phyloP scores from a whole-genome alignment of 1,140 invertebrate genomes.

The Pararge aegeria region DNA sequence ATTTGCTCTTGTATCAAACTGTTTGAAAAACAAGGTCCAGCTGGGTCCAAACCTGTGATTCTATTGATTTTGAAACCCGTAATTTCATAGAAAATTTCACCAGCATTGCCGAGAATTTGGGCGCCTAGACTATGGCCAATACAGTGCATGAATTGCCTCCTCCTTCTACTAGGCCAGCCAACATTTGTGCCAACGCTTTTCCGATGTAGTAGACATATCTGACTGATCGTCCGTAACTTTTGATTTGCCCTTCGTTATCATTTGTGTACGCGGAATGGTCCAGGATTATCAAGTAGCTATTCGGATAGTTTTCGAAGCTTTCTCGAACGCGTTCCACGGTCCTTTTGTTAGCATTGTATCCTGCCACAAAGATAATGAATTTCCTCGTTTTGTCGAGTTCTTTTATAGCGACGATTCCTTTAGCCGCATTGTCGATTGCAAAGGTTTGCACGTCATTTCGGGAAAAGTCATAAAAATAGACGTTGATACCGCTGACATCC shows the following conservation, averaged over 20 bases:
- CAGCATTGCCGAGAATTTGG: slow-evolving; percentile 79
- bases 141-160: slow-evolving; percentile 61
- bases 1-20: slow-evolving; percentile 79
- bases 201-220: slow-evolving; percentile 70
- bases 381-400: slow-evolving; percentile 57
- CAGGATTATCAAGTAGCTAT: slow-evolving; percentile 64
- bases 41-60: slow-evolving; percentile 87
- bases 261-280: slow-evolving; percentile 68
- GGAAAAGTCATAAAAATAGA: slow-evolving; percentile 65
- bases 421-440: slow-evolving; percentile 47
- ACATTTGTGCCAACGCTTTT: slow-evolving; percentile 52
- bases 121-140: slow-evolving; percentile 78
- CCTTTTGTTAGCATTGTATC: slow-evolving; percentile 65
- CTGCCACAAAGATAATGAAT: slow-evolving; percentile 65
- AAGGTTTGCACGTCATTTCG: slow-evolving; percentile 45
- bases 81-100: slow-evolving; percentile 61
- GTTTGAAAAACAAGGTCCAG: slow-evolving; percentile 83
- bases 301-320: slow-evolving; percentile 52
- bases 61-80: slow-evolving; percentile 63
- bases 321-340: slow-evolving; percentile 53
- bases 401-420: slow-evolving; percentile 43
- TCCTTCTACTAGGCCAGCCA: slow-evolving; percentile 41
- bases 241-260: slow-evolving; percentile 55
- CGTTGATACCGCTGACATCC: slow-evolving; percentile 56
- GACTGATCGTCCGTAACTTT: slow-evolving; percentile 65